These are phyloP conservation scores for Tachypleus tridentatus DNA, from an alignment of 1,140 invertebrate species.

Conservation along the genomic window DNA sequence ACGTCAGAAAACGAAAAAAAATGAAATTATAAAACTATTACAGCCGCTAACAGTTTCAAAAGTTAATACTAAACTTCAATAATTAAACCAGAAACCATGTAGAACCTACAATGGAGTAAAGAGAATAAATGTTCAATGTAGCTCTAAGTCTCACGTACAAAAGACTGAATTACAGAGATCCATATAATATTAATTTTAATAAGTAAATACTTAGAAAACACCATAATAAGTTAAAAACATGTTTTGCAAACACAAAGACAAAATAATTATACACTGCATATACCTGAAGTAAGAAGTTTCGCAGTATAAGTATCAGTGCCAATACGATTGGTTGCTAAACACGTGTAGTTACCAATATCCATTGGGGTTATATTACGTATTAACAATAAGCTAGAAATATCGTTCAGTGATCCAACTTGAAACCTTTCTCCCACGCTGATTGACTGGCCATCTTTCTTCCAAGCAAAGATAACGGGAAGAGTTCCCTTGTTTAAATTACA, in stretches of 20 bases:
- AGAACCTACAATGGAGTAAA: no score
- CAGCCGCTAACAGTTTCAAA: no score
- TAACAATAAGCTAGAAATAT: not conserved
- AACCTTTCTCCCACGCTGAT: not conserved
- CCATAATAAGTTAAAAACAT: slow-evolving; percentile 1
- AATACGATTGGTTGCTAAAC: slow-evolving; percentile 24
- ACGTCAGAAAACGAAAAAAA: no score
- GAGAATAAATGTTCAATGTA: no score
- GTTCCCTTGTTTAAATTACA: not conserved
- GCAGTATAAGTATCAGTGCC: slow-evolving; percentile 23
- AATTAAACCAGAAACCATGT: no score
- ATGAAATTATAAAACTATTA: no score
- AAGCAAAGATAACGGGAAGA: not conserved
- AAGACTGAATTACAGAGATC: no score
- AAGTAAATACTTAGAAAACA: no score
- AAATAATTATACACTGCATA: no score
- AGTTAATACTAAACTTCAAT: no score
- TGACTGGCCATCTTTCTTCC: not conserved
- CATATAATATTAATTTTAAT: no score
- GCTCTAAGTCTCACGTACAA: no score
- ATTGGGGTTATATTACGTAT: not conserved
- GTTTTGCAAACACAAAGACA: slow-evolving; percentile 8
- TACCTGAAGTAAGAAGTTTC: slow-evolving; percentile 6
- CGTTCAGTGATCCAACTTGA: not conserved
- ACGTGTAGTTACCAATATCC: slow-evolving; percentile 27